Evolutionary conservation across 1,140 invertebrate genomes (phyloP).

Genomic region (Achatina immaculata): DNA sequence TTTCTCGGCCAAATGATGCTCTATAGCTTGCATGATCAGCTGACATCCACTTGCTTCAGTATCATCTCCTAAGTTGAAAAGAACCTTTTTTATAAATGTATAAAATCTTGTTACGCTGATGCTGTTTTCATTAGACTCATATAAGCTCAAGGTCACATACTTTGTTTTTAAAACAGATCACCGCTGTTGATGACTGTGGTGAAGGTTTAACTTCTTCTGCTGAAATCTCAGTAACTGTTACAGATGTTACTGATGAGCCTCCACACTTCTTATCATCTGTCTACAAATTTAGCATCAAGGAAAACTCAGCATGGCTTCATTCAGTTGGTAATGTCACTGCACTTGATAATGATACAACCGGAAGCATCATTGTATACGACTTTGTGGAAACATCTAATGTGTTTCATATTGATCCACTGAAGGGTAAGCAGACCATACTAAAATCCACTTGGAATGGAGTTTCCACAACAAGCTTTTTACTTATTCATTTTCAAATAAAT

Average conservation of each 20-base stretch:
- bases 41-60: too few species aligned
- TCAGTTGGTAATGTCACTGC: slow-evolving; percentile 43
- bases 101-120: too few species aligned
- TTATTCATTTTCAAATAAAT: too few species aligned
- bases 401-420: slow-evolving; percentile 29
- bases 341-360: slow-evolving; percentile 41
- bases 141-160: too few species aligned
- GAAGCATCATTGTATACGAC: neutral
- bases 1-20: too few species aligned
- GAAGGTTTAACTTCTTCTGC: slow-evolving; percentile 11
- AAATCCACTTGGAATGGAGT: too few species aligned
- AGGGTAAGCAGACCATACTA: too few species aligned
- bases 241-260: slow-evolving; percentile 56
- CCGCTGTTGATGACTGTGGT: slow-evolving; percentile 35
- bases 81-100: too few species aligned
- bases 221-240: slow-evolving; percentile 36
- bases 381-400: neutral
- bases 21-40: too few species aligned
- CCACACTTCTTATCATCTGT: slow-evolving; percentile 66
- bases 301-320: slow-evolving; percentile 17
- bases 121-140: too few species aligned
- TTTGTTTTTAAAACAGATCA: slow-evolving; percentile 29
- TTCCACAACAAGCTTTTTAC: too few species aligned
- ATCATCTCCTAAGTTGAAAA: too few species aligned
- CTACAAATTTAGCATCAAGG: slow-evolving; percentile 64